Percentiles rank a stretch among this genome's conserved stretches.
Evolutionary conservation across 1,140 invertebrate genomes (phyloP).

Genomic region (Psix sp.): DNA sequence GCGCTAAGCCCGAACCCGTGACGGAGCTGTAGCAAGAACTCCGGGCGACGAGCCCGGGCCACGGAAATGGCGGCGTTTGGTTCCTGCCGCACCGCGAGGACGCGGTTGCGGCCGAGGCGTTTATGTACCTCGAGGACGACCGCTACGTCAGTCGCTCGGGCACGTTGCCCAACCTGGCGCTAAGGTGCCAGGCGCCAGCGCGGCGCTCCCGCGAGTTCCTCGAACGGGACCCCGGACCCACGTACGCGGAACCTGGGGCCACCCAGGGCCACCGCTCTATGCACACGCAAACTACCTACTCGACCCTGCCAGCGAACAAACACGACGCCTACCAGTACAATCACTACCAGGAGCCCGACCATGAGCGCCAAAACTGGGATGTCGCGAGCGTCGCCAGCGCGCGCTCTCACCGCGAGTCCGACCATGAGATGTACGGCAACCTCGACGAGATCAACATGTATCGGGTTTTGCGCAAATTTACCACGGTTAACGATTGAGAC

Average conservation of each 20-base stretch:
- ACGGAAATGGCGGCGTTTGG: conserved; percentile 74
- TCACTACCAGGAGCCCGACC: conserved; percentile 52
- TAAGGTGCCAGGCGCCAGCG: conserved; percentile 45
- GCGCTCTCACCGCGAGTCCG: conserved; percentile 30
- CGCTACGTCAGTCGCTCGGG: conserved; percentile 74
- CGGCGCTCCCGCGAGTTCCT: conserved; percentile 18
- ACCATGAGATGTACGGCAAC: conserved; percentile 56
- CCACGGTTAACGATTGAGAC: conserved; percentile 38
- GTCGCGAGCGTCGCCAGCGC: conserved; percentile 35
- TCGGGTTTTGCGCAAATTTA: conserved; percentile 50
- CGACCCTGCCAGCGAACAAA: conserved; percentile 55
- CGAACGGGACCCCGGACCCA: conserved; percentile 22
- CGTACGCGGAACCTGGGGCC: conserved; percentile 38
- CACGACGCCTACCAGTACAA: conserved; percentile 57
- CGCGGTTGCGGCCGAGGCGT: conserved; percentile 82
- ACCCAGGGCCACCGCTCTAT: conserved; percentile 35
- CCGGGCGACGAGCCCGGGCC: conserved; percentile 84
- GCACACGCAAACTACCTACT: conserved; percentile 52
- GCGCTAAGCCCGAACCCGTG: conserved; percentile 87
- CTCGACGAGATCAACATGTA: conserved; percentile 54
- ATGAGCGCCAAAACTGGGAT: conserved; percentile 46
- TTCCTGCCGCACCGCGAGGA: conserved; percentile 80
- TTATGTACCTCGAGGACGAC: conserved; percentile 85
- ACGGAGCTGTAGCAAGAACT: conserved; percentile 96
- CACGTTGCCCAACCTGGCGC: conserved; percentile 70